Base-by-base conservation (phyloP, 2,113 vertebrate species). In the Colinus virginianus region DNA sequence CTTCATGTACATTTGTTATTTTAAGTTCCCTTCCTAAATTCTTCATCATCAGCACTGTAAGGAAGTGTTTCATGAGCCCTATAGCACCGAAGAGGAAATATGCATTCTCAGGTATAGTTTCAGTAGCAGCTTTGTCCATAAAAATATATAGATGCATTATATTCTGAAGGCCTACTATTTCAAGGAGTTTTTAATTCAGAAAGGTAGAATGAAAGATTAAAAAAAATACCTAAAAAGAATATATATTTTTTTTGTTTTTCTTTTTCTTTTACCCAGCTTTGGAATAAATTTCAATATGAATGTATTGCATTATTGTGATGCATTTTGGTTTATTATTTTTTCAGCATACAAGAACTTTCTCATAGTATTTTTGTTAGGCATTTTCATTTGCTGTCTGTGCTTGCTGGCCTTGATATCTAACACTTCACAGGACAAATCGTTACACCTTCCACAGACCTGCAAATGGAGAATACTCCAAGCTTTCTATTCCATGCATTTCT, bases 371-470 rank as follows among this genome's bases (percentile, higher is more conserved):
- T 76, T 94, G 79, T 87, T 78, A 34, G 63, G 34, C 43, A 67
- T 95, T 94, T 94, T 90, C 56, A 70, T 90, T 88, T 95, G 88
- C 49, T 95, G 92, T 75, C 96, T 95, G 87, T 42, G 68, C 30
- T 85, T 23, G 25, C 58, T 87, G 78, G 70, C 90, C 72, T 42
- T 96, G 89, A 96, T 93, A 89, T 92, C 88, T 84, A 68, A 78
- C 81, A 87, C 75, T 93, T 89, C 94, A 51, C 96, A 90, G 95
- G 96, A 84, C 34, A 84, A 78, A 93, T 86, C 53, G 36, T 80
- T 95, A 90, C 42, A 87, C 92, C 90, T 95, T 49, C 32, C 30
- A 53, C 61, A 96, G 85, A 91, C 70, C 28, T 81, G 64, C 78
- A 91, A 86, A 68, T 43, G 92, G 79, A 89, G 90, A 89, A 75